Base-by-base conservation (phyloP, 2,888 invertebrate species). In the Chymomyza amoena region DNA sequence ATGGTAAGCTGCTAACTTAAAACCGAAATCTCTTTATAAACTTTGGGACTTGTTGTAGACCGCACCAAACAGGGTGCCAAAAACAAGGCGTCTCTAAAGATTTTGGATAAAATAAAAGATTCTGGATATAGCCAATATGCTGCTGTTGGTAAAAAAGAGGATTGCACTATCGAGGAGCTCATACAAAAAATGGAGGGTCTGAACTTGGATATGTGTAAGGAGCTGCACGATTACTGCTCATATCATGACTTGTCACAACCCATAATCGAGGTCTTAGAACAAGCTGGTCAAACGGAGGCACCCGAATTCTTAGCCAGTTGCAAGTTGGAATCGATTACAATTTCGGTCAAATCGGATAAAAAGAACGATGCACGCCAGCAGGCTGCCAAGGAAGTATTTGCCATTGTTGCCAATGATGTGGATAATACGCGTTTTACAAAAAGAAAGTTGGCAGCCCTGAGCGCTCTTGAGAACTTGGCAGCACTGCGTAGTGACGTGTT, bases 1-100 rank as follows among this genome's bases (percentile, higher is more conserved):
- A 91, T 89, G 93, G 91, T 80, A 64, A 66, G 45, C 2, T 13
- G 6, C 39, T 4, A 32, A 9, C 32, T 45, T 6, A n/a, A 18
- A 10, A n/a, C 16, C 6, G 5, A 2, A 13, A 4, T 36, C 28
- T 5, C 39, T 50, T 15, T 18, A 9, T 7, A 28, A 6, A 28
- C 7, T 52, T 25, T 6, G n/a, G 10, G 15, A n/a, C n/a, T n/a
- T 13, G 10, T 50, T 39, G 4, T 18, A 84, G 84, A 85, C 6
- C 84, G 92, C 77, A 77, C 93, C 70, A 93, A 94, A 90, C 72
- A 91, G 16, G 89, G 90, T 78, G 88, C 93, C 79, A 92, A 91
- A 84, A 87, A 92, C 91, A 90, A 91, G 79, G 65, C n/a, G n/a
- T n/a, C n/a, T n/a, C n/a, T n/a, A n/a, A n/a, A n/a, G n/a, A n/a